phyloP scores from a whole-genome alignment of 2,888 invertebrate genomes.

The Synergus umbraculus region DNA sequence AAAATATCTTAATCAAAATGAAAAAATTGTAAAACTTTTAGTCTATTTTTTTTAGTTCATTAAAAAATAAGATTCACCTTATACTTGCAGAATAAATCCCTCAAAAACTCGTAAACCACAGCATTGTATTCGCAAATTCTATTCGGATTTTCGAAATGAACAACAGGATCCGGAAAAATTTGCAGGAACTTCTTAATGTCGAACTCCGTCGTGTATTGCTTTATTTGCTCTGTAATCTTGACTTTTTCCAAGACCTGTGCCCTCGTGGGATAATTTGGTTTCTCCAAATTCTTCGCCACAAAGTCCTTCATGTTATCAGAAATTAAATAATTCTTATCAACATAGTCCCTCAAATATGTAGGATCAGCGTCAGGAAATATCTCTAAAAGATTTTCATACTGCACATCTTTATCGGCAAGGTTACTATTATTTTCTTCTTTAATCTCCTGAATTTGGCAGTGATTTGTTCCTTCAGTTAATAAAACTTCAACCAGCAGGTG shows the following conservation, averaged over 20 bases:
- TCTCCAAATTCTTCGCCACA: conserved; percentile 60
- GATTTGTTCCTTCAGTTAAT: conserved; percentile 71
- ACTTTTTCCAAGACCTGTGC: conserved; percentile 59
- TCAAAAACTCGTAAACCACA: conserved; percentile 60
- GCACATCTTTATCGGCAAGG: conserved; percentile 53
- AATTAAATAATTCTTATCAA: conserved; percentile 50
- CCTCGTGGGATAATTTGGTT: conserved; percentile 62
- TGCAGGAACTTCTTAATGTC: conserved; percentile 75
- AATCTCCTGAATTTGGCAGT: conserved; percentile 6
- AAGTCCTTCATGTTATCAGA: conserved; percentile 59
- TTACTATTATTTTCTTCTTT: background rate
- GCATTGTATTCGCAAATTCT: conserved; percentile 51
- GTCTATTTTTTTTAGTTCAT: no score
- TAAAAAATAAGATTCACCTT: conserved; percentile 51
- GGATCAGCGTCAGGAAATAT: conserved; percentile 71
- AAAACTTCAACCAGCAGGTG: conserved; percentile 76
- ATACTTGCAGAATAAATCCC: conserved; percentile 54
- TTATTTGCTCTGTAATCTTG: conserved; percentile 71
- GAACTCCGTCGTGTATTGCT: conserved; percentile 77
- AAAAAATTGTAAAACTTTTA: no score
- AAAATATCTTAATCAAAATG: no score
- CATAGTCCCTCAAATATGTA: conserved; percentile 58
- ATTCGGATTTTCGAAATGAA: conserved; percentile 66
- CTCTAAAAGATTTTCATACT: conserved; percentile 58
- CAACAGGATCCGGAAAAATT: conserved; percentile 76